Percentiles rank a stretch among this genome's conserved stretches.
Evolutionary conservation across 1,140 invertebrate species (phyloP).

Genomic region (Pachyrhynchus sulphureomaculatus): DNA sequence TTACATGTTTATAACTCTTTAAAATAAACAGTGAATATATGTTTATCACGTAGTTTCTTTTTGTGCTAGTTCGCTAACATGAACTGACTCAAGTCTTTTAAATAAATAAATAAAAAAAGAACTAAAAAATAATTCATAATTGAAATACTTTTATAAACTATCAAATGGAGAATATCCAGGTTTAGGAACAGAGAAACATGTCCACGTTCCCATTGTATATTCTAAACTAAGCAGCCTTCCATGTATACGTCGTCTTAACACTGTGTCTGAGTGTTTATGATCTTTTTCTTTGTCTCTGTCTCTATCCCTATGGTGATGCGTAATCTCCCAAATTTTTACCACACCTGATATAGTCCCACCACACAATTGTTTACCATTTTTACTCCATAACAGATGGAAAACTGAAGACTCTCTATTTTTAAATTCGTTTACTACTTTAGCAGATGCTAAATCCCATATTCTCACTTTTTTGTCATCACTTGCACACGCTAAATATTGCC

Average conservation of each 20-base stretch:
- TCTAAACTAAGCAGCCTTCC: slow-evolving; percentile 38
- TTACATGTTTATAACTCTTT: too few relatives aligned
- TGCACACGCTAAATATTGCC: slow-evolving; percentile 67
- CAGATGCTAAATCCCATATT: slow-evolving; percentile 70
- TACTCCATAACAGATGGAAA: slow-evolving; percentile 63
- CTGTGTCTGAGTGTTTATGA: slow-evolving; percentile 22
- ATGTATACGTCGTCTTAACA: slow-evolving; percentile 28
- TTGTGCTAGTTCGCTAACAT: too few relatives aligned
- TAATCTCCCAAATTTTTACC: slow-evolving; percentile 61
- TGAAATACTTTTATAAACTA: slow-evolving; percentile 1
- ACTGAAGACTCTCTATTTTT: slow-evolving; percentile 63
- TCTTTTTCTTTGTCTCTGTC: slow-evolving; percentile 26
- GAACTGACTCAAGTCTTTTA: too few relatives aligned
- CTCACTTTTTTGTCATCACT: slow-evolving; percentile 66
- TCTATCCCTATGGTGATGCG: slow-evolving; percentile 4
- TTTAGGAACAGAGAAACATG: slow-evolving; percentile 20
- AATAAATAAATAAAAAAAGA: background rate
- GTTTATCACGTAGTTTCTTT: too few relatives aligned
- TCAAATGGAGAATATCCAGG: slow-evolving; percentile 5
- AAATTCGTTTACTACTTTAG: slow-evolving; percentile 61
- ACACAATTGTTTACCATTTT: slow-evolving; percentile 61
- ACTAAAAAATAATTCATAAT: background rate
- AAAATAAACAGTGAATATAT: too few relatives aligned
- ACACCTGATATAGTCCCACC: slow-evolving; percentile 62
- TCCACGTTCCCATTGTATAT: slow-evolving; percentile 40